These are phyloP conservation scores for Macrosiphum euphorbiae DNA, from an alignment of 2,888 invertebrate species.

Conservation along the genomic window DNA sequence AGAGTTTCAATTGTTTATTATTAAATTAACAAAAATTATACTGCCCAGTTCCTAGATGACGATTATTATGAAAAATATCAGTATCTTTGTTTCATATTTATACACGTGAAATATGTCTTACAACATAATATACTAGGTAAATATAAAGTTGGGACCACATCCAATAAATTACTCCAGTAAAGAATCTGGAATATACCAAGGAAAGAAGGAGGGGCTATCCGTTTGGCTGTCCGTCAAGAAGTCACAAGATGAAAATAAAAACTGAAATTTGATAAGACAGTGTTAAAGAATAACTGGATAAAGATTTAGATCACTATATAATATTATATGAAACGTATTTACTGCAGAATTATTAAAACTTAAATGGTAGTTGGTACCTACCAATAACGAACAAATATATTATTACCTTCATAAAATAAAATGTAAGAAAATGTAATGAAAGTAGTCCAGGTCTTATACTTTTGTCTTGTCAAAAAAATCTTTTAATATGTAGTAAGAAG, in stretches of 20 bases:
- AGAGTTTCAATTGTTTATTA: not conserved
- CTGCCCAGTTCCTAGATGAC: not conserved
- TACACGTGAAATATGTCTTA: not conserved
- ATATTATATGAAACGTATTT: not conserved
- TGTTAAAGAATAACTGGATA: not conserved
- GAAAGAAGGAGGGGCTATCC: not conserved
- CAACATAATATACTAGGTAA: not conserved
- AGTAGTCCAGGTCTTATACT: not conserved
- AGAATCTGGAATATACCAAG: slow-evolving; percentile 5
- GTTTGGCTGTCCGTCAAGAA: slow-evolving; percentile 17
- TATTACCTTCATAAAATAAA: not conserved
- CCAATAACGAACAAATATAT: not conserved
- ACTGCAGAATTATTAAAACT: not conserved
- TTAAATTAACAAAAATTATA: not conserved
- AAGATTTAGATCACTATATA: not conserved
- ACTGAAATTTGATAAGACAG: not conserved
- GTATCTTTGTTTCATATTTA: not conserved
- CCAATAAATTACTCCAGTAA: not conserved
- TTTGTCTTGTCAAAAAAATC: not conserved
- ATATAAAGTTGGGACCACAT: not conserved
- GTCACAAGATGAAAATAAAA: slow-evolving; percentile 22
- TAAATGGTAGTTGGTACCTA: not conserved
- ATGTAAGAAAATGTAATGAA: too few species aligned
- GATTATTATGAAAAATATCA: not conserved
- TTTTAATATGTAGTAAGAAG: not conserved